Evolutionary conservation across 2,797 vertebrate genomes (phyloP).

Genomic region (Potorous gilbertii): DNA sequence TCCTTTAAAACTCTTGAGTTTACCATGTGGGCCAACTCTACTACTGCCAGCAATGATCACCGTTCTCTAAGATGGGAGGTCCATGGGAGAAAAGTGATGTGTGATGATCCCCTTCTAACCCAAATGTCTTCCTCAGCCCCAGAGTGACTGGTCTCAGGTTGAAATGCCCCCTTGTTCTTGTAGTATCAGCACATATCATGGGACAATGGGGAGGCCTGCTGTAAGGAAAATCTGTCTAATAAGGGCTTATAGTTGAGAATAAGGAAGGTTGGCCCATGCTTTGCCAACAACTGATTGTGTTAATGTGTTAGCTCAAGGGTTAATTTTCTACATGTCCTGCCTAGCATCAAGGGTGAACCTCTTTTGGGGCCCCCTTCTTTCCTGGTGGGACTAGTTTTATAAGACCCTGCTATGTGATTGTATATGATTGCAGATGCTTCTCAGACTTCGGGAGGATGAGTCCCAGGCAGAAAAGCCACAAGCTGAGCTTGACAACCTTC

Average conservation of each 20-base stretch:
- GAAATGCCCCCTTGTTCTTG: background rate
- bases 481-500: constrained; percentile 91
- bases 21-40: background rate
- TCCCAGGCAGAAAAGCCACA: constrained; percentile 83
- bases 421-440: constrained; percentile 89
- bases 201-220: background rate
- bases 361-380: too few relatives aligned
- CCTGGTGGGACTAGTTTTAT: background rate
- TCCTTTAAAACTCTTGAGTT: background rate
- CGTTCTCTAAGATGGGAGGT: background rate
- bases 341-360: background rate
- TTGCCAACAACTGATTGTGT: background rate
- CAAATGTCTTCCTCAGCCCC: background rate
- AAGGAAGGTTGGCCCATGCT: background rate
- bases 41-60: background rate
- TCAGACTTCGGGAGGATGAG: constrained; percentile 90
- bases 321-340: background rate
- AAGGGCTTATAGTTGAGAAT: background rate
- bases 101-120: background rate
- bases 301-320: background rate
- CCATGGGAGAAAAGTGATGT: background rate
- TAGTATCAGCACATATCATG: background rate
- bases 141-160: background rate
- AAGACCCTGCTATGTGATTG: background rate
- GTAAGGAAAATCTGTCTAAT: background rate